Percentiles rank a stretch among this genome's conserved stretches.
Conservation (phyloP, 2,888 invertebrate species). For the Stomorhina lunata region DNA sequence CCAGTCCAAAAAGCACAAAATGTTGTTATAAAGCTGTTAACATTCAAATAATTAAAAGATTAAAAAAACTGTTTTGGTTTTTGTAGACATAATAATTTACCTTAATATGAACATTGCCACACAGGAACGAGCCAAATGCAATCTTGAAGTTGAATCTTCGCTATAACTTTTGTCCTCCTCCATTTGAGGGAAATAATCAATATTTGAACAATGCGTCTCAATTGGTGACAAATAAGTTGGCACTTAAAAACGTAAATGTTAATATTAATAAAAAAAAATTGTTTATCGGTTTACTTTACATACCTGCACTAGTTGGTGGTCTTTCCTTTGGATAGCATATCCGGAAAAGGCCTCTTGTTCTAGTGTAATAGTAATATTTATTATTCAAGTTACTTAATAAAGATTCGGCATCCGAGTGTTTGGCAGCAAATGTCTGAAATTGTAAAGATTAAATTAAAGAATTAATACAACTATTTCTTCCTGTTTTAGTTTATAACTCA, state of each 20-base stretch:
- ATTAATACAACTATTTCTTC: too few relatives aligned
- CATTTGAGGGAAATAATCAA: slow-evolving; percentile 90
- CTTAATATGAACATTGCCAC: slow-evolving; percentile 94
- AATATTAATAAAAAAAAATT: background rate
- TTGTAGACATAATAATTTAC: slow-evolving; percentile 62
- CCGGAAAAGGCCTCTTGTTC: slow-evolving; percentile 96
- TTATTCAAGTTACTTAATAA: slow-evolving; percentile 89
- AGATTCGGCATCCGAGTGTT: slow-evolving; percentile 85
- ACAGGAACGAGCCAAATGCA: slow-evolving; percentile 94
- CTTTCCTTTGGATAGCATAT: slow-evolving; percentile 96
- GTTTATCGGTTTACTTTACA: slow-evolving; percentile 68
- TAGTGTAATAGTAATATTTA: slow-evolving; percentile 93
- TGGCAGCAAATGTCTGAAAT: slow-evolving; percentile 87
- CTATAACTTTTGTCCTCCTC: slow-evolving; percentile 78
- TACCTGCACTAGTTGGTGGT: slow-evolving; percentile 87
- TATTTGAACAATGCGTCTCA: slow-evolving; percentile 96
- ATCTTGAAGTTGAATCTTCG: slow-evolving; percentile 90
- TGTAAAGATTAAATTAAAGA: too few relatives aligned
- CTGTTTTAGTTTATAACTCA: too few relatives aligned
- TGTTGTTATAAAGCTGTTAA: slow-evolving; percentile 89
- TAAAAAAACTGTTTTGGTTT: background rate
- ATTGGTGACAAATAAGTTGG: slow-evolving; percentile 94
- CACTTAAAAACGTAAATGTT: slow-evolving; percentile 81
- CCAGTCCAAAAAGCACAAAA: slow-evolving; percentile 98
- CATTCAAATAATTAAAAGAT: background rate